Percentiles rank a stretch among this genome's conserved stretches.
These are phyloP conservation scores for Enteromius argenteus DNA, from an alignment of 2,797 vertebrate genomes.

Conservation along the genomic window DNA sequence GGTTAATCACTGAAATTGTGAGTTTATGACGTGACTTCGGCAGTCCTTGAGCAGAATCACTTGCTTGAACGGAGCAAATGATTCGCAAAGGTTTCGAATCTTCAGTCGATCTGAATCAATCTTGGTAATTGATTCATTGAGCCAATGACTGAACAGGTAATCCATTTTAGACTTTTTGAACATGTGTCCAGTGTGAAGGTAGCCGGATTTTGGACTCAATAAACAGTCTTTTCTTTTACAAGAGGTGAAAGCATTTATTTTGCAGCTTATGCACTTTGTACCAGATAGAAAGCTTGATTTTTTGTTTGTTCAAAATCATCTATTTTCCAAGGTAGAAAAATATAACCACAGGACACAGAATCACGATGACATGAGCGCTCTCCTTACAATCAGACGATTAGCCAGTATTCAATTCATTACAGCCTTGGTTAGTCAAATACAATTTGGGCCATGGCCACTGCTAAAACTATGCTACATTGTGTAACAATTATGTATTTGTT, in stretches of 20 bases:
- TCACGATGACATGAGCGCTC: constrained; percentile 39
- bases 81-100: not conserved
- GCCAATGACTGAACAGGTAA: not conserved
- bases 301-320: constrained; percentile 57
- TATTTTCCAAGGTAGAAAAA: constrained; percentile 47
- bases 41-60: no score
- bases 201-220: not conserved
- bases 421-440: not conserved
- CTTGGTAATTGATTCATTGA: not conserved
- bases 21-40: no score
- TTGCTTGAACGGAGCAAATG: not conserved
- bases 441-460: not conserved
- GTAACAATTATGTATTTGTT: not conserved
- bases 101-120: not conserved
- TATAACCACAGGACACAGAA: constrained; percentile 57
- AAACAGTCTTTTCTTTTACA: not conserved
- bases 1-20: no score
- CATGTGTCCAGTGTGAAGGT: not conserved
- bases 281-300: constrained; percentile 59
- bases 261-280: constrained; percentile 68
- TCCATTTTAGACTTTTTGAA: not conserved
- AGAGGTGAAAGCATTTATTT: constrained; percentile 74
- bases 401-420: not conserved
- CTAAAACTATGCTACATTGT: not conserved
- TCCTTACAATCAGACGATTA: constrained; percentile 8